Percentiles rank a stretch among this genome's conserved stretches.
Conservation (phyloP, 2,888 invertebrate genomes). For the Euclidia mi region DNA sequence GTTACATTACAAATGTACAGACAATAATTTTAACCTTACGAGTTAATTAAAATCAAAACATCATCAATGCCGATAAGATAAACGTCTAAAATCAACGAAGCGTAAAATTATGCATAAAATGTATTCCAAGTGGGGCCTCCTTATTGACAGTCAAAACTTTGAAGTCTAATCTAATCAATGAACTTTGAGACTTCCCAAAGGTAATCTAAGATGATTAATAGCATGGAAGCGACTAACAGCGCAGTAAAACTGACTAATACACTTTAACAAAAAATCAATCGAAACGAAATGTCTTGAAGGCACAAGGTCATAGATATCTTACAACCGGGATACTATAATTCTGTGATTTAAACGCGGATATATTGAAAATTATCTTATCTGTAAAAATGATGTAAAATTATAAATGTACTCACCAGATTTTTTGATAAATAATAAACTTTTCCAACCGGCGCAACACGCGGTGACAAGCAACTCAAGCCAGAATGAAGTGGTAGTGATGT, state of each 20-base stretch:
- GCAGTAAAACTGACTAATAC: conserved; percentile 37
- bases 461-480: conserved; percentile 58
- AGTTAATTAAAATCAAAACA: too few species aligned
- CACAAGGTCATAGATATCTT: conserved; percentile 48
- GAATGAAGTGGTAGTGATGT: conserved; percentile 37
- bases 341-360: background rate
- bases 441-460: conserved; percentile 74
- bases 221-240: conserved; percentile 16
- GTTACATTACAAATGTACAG: too few species aligned
- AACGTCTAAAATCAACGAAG: conserved; percentile 1
- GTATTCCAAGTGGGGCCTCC: background rate
- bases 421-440: conserved; percentile 57
- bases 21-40: too few species aligned
- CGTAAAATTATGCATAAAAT: conserved; percentile 5
- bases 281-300: conserved; percentile 37
- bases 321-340: conserved; percentile 1
- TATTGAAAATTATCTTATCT: conserved; percentile 27
- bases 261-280: conserved; percentile 56
- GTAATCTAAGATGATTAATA: background rate
- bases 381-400: conserved; percentile 19
- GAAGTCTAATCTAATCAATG: background rate
- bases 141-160: background rate
- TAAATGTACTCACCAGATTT: conserved; percentile 63
- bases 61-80: background rate
- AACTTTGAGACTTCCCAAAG: background rate